phyloP scores from a whole-genome alignment of 2,797 vertebrate genomes.

The Pangasius larnaudii region DNA sequence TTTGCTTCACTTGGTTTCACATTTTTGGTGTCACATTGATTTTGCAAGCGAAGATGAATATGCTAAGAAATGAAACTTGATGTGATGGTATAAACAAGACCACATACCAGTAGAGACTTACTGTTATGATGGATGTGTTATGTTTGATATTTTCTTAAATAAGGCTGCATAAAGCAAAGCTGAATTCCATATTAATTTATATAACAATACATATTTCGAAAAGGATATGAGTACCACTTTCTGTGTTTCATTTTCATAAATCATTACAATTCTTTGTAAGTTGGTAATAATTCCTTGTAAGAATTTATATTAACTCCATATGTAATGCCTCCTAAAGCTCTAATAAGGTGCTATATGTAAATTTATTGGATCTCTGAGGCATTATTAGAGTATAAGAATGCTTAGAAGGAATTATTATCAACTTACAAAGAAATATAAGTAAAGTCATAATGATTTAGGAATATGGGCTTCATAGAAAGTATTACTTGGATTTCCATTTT shows the following conservation, averaged over 20 bases:
- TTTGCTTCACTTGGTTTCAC: background rate
- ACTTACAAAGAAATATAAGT: background rate
- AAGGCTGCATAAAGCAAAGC: background rate
- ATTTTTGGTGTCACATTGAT: conserved; percentile 16
- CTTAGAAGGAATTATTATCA: background rate
- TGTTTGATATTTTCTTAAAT: background rate
- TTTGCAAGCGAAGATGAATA: background rate
- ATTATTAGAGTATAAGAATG: background rate
- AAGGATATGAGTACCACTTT: background rate
- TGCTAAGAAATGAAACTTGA: background rate
- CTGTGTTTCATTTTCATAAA: background rate
- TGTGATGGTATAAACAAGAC: background rate
- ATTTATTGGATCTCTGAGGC: background rate
- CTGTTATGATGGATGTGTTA: background rate
- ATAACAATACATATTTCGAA: conserved; percentile 3
- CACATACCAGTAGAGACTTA: background rate
- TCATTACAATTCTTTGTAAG: background rate
- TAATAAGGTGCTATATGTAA: background rate
- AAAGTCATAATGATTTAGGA: background rate
- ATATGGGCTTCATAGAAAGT: background rate
- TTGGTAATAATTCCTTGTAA: background rate
- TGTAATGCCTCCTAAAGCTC: background rate
- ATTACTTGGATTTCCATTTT: background rate
- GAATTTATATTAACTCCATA: background rate
- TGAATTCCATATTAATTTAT: background rate